A percentile compares a stretch with the other conserved stretches of the same genome.
These are phyloP conservation scores for Percina caprodes DNA, from an alignment of 2,113 vertebrate species.

Conservation along the genomic window DNA sequence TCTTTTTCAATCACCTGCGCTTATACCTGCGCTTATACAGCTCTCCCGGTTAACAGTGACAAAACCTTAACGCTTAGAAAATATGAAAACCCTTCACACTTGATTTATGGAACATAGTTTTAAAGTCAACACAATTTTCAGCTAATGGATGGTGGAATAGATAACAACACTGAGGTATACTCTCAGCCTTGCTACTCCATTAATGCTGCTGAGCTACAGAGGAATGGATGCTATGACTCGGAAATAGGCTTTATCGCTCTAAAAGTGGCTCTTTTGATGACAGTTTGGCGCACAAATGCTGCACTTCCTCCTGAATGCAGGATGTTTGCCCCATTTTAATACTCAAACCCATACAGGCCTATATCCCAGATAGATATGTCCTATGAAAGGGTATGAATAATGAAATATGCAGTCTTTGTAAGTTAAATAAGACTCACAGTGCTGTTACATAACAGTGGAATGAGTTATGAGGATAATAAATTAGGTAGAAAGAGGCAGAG, in stretches of 20 bases:
- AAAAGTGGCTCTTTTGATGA: constrained; percentile 69
- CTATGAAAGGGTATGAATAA: constrained; percentile 76
- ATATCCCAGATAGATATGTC: constrained; percentile 59
- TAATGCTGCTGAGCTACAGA: constrained; percentile 56
- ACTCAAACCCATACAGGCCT: constrained; percentile 52
- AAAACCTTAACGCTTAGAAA: constrained; percentile 25
- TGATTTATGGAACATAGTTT: constrained; percentile 51
- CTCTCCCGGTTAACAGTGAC: constrained; percentile 2
- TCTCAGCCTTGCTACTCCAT: constrained; percentile 48
- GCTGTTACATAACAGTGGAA: constrained; percentile 68
- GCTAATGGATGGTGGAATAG: constrained; percentile 67
- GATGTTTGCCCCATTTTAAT: constrained; percentile 67
- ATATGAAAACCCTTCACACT: constrained; percentile 41
- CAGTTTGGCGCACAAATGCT: constrained; percentile 52
- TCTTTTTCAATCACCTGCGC: not conserved
- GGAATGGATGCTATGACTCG: constrained; percentile 55
- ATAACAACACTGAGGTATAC: constrained; percentile 50
- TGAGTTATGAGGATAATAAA: constrained; percentile 70
- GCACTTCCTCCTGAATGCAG: constrained; percentile 59
- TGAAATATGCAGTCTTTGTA: constrained; percentile 68
- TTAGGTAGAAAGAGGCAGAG: constrained; percentile 40
- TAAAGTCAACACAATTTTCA: constrained; percentile 57
- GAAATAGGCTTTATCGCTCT: constrained; percentile 61
- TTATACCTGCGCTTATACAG: not conserved
- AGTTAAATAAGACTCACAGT: constrained; percentile 63